Evolutionary conservation across 2,797 vertebrate genomes (phyloP), one percentile per base, ranked within the genome.

Genomic region (Rhabdophis nuchalis): DNA sequence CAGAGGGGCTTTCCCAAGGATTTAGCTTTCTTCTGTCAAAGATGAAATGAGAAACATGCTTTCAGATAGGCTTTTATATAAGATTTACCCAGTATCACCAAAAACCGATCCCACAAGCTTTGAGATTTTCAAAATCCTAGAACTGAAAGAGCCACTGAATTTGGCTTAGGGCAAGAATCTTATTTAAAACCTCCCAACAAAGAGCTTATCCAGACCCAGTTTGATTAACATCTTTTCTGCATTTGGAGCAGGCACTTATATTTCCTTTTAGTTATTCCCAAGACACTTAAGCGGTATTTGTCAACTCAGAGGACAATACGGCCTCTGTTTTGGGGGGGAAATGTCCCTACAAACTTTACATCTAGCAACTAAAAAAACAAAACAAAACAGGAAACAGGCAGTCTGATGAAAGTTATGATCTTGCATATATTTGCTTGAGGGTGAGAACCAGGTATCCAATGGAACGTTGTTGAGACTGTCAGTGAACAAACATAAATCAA

Each of bases 1-100:
- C 97, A 96, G 18, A 92, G 93, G 27, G 64, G 93, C 86, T 96
- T 98, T 86, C 94, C 96, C 1, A 36, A 93, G 56, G 61, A 85
- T 2, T 68, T 87, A 2, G 32, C 20, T 94, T 96, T 97, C 97
- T 98, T 95, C 87, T 89, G 94, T 93, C 89, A 94, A 1, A 95
- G 36, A 93, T 20, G 11, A 0, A 3, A 36, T 16, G 13, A 58
- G 91, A 93, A 91, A 92, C 91, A 25, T 90, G 92, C 82, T 93
- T 52, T 85, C 29, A n/a, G 46, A 9, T 27, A 68, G 53, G 7
- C 12, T 85, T 82, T 16, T 41, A 61, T 7, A 14, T 54, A 54
- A 27, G 25, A 36, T 6, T 88, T 12, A 10, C 41, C 52, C 25
- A 52, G 11, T 23, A 8, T 85, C 46, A 53, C 36, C 25, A 56